Evolutionary conservation across 2,797 vertebrate genomes (phyloP).

Genomic region (Pelodytes ibericus): DNA sequence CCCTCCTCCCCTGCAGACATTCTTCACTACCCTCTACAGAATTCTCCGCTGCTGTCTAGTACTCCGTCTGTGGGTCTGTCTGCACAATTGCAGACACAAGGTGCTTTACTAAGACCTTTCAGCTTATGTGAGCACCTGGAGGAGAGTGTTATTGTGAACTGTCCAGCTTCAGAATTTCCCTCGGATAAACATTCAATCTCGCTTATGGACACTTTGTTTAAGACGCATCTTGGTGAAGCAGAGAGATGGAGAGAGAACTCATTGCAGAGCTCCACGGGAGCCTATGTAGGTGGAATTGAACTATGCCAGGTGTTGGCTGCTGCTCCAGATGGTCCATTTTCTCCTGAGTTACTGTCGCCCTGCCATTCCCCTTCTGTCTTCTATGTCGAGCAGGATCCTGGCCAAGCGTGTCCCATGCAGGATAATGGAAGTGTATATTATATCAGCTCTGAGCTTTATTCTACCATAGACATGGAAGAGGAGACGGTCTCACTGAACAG

Average conservation of each 20-base stretch:
- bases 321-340: not conserved
- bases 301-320: too few species aligned
- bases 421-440: not conserved
- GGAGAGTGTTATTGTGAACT: not conserved
- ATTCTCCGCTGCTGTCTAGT: not conserved
- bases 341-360: not conserved
- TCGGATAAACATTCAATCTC: not conserved
- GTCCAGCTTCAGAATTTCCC: not conserved
- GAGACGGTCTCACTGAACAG: not conserved
- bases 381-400: not conserved
- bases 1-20: not conserved
- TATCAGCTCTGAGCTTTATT: constrained; percentile 19
- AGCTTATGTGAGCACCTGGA: not conserved
- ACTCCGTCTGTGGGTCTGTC: rapidly evolving
- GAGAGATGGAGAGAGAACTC: not conserved
- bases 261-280: not conserved
- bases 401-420: not conserved
- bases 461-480: not conserved
- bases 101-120: not conserved
- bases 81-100: not conserved
- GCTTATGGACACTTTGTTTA: not conserved
- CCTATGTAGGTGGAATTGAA: not conserved
- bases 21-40: constrained; percentile 8
- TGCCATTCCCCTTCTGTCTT: not conserved
- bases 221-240: not conserved